Base-by-base conservation (phyloP, 1,140 invertebrate species). In the Drosophila oshimai region DNA sequence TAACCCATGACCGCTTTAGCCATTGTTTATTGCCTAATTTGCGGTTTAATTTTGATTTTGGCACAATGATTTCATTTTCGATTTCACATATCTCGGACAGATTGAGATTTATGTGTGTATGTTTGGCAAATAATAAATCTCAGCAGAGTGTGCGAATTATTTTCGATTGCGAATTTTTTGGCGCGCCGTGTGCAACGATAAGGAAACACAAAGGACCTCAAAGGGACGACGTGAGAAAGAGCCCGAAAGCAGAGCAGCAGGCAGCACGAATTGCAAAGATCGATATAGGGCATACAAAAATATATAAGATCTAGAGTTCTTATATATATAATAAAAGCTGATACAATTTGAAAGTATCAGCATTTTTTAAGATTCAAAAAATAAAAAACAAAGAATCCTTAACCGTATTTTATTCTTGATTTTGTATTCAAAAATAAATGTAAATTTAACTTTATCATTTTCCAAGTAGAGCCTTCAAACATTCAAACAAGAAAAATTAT, bases 1-100 rank as follows among this genome's bases (percentile, higher is more conserved):
- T 83, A 83, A 84, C 79, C 79, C 79, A 74, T 83, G 79, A 83
- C 79, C 79, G 79, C 79, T 83, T 84, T 84, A 74, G 39, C 79
- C 64, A 83, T 83, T 83, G 79, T 83, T 84, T 83, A 84, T 74
- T 83, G 74, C 69, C 79, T 83, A 83, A 83, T 83, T 83, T 83
- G 79, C 57, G 79, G 79, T 83, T 78, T 54, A 84, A 74, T 78
- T 76, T 81, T 62, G 57, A 84, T 78, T 65, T 84, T 58, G 70
- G 69, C 74, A 77, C 74, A 77, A 78, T 68, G 74, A 78, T 51
- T 78, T 73, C 42, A 41, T 54, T 71, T 75, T 49, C 33, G 44
- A 45, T 65, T 75, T 74, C 50, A 26, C 60, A 57, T 50, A n/a
- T 58, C 64, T 50, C n/a, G 28, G 78, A 83, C 78, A 83, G 79